phyloP scores from a whole-genome alignment of 2,888 invertebrate genomes.

The Melipona bicolor region DNA sequence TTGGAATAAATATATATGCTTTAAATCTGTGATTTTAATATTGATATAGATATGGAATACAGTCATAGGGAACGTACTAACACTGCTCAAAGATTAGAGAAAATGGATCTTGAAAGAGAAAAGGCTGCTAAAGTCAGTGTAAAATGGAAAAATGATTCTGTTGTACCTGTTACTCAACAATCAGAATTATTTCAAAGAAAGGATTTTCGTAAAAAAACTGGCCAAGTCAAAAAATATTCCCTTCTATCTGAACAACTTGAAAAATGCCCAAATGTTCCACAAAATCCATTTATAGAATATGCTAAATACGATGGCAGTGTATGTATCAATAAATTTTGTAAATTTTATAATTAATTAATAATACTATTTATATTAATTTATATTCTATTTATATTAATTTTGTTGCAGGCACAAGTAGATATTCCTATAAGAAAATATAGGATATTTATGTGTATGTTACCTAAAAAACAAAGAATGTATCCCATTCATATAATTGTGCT shows the following conservation, averaged over 20 bases:
- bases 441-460: slow-evolving; percentile 95
- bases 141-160: slow-evolving; percentile 88
- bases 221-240: slow-evolving; percentile 85
- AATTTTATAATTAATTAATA: background rate
- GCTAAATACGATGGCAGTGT: slow-evolving; percentile 95
- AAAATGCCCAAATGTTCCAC: slow-evolving; percentile 90
- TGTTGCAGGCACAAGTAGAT: slow-evolving; percentile 88
- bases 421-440: slow-evolving; percentile 93
- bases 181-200: slow-evolving; percentile 87
- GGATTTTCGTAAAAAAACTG: slow-evolving; percentile 79
- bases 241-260: slow-evolving; percentile 91
- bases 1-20: background rate
- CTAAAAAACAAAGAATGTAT: slow-evolving; percentile 92
- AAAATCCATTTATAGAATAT: slow-evolving; percentile 95
- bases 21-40: background rate
- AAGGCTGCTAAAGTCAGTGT: slow-evolving; percentile 91
- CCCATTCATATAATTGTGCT: slow-evolving; percentile 93
- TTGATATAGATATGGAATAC: slow-evolving; percentile 83
- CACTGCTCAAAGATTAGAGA: slow-evolving; percentile 94
- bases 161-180: slow-evolving; percentile 86
- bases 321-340: slow-evolving; percentile 44
- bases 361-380: background rate
- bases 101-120: slow-evolving; percentile 93
- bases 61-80: slow-evolving; percentile 91
- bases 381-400: background rate